A percentile compares a stretch with the other conserved stretches of the same genome.
These are phyloP conservation scores for Heliconius melpomene DNA, from an alignment of 1,140 invertebrate genomes.

Conservation along the genomic window DNA sequence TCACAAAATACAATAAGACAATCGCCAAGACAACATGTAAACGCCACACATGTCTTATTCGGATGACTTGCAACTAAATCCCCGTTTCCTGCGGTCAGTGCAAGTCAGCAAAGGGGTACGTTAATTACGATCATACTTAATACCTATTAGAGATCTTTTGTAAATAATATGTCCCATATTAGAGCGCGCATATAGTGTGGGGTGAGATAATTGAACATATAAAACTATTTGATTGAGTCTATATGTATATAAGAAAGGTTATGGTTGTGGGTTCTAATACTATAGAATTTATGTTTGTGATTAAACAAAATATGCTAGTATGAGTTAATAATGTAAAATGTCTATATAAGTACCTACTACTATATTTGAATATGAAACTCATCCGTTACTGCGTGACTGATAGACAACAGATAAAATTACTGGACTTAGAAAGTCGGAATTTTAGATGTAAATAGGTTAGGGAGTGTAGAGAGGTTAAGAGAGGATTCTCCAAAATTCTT, in stretches of 20 bases:
- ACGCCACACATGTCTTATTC: conserved; percentile 23
- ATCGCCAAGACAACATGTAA: conserved; percentile 29
- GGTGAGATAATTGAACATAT: neutral
- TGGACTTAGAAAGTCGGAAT: too few relatives aligned
- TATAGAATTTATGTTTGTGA: too few relatives aligned
- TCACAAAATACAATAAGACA: too few relatives aligned
- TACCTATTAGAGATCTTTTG: conserved; percentile 60
- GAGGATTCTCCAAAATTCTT: too few relatives aligned
- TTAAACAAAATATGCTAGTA: too few relatives aligned
- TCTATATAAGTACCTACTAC: too few relatives aligned
- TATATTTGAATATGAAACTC: too few relatives aligned
- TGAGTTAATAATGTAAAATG: too few relatives aligned
- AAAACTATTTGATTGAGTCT: neutral
- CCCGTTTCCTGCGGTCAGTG: conserved; percentile 61
- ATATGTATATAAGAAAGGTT: neutral
- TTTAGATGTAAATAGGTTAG: too few relatives aligned
- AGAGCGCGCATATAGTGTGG: conserved; percentile 20
- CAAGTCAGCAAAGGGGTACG: conserved; percentile 55
- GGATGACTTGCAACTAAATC: conserved; percentile 57
- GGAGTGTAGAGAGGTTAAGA: too few relatives aligned
- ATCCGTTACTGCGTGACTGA: too few relatives aligned
- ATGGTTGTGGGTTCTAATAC: neutral
- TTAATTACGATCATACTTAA: conserved; percentile 54
- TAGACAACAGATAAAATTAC: too few relatives aligned
- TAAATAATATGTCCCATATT: conserved; percentile 36